Evolutionary conservation across 2,888 invertebrate genomes (phyloP).

Genomic region (Drosophila nigricruria): DNA sequence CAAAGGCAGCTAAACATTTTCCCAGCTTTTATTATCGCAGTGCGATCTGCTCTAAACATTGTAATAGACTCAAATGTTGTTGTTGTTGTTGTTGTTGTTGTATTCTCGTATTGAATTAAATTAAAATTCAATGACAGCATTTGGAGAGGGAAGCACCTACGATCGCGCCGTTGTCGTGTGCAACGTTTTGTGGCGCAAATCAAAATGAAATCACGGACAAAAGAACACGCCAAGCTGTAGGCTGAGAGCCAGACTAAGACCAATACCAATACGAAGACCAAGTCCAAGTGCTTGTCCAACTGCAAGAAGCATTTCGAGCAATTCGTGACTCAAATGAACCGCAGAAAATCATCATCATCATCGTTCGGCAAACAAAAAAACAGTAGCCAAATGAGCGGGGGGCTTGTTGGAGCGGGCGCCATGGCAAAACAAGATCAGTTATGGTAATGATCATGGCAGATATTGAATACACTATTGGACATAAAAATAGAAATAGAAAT

Average conservation of each 20-base stretch:
- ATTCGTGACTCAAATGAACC: constrained; percentile 82
- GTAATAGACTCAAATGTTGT: constrained; percentile 61
- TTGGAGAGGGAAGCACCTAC: constrained; percentile 58
- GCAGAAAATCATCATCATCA: constrained; percentile 69
- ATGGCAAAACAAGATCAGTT: constrained; percentile 77
- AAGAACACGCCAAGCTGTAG: constrained; percentile 63
- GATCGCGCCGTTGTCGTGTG: constrained; percentile 73
- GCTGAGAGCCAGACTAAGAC: constrained; percentile 2
- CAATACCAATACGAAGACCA: constrained; percentile 32
- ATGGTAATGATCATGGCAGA: constrained; percentile 76
- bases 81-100: constrained; percentile 35
- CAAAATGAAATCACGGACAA: constrained; percentile 76
- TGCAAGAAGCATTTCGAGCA: constrained; percentile 63
- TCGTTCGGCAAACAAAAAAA: constrained; percentile 37
- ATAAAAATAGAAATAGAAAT: constrained; percentile 36
- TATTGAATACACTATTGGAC: constrained; percentile 56
- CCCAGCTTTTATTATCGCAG: constrained; percentile 78
- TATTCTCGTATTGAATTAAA: constrained; percentile 69
- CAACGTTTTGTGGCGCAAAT: constrained; percentile 69
- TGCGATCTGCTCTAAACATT: constrained; percentile 66
- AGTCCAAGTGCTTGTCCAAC: constrained; percentile 58
- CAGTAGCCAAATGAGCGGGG: constrained; percentile 37
- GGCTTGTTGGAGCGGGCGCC: constrained; percentile 48
- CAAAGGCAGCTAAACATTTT: constrained; percentile 64
- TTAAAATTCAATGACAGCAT: constrained; percentile 76